Percentiles rank a stretch among this genome's conserved stretches.
phyloP scores from a whole-genome alignment of 2,797 vertebrate species.

The Spheniscus humboldti region DNA sequence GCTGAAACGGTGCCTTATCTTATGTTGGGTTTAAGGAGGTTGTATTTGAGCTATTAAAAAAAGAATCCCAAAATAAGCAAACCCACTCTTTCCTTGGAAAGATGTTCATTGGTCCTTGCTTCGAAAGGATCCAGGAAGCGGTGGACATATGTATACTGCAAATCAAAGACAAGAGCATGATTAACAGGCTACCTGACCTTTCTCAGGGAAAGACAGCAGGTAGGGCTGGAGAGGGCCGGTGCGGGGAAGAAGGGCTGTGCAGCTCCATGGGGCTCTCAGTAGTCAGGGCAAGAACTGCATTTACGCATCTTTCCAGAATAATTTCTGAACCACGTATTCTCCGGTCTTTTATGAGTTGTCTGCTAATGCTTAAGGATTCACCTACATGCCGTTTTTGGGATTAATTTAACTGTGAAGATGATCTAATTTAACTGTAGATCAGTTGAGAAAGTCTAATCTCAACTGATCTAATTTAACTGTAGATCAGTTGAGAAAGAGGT shows the following conservation, averaged over 20 bases:
- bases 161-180: neutral
- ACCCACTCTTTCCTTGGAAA: neutral
- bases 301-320: neutral
- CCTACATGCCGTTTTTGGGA: neutral
- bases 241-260: fast-evolving
- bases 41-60: neutral
- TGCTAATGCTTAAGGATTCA: neutral
- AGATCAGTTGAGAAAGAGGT: neutral
- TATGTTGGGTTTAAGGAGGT: neutral
- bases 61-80: neutral
- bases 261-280: fast-evolving
- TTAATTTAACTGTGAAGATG: neutral
- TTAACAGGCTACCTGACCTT: neutral
- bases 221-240: fast-evolving
- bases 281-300: neutral
- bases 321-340: neutral
- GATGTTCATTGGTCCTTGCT: neutral
- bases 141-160: fast-evolving
- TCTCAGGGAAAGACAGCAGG: neutral
- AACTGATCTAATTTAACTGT: neutral
- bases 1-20: neutral
- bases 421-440: neutral
- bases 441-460: neutral
- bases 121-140: neutral
- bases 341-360: neutral